Evolutionary conservation across 2,888 invertebrate genomes (phyloP).

Genomic region (Troilus luridus): DNA sequence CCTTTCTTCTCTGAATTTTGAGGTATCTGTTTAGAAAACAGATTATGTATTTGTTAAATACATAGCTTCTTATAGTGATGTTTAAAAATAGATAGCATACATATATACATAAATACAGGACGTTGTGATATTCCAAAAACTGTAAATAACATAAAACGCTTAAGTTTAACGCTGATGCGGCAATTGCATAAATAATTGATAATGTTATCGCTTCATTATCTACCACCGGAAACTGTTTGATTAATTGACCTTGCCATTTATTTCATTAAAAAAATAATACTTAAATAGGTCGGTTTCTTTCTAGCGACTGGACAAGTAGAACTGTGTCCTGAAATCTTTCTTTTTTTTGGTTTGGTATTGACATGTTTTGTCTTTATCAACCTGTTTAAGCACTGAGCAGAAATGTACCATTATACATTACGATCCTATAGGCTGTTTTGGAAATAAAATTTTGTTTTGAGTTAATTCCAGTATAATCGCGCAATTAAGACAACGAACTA

Average conservation of each 20-base stretch:
- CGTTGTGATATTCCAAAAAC: neutral
- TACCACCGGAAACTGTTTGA: neutral
- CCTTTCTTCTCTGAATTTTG: neutral
- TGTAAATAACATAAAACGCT: neutral
- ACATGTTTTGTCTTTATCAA: no score
- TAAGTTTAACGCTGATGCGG: neutral
- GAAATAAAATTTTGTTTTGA: neutral
- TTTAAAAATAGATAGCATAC: no score
- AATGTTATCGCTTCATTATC: conserved; percentile 19
- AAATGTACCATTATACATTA: neutral
- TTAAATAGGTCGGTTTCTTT: neutral
- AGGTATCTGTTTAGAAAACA: no score
- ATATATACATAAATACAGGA: no score
- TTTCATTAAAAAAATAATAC: neutral
- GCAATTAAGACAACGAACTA: neutral
- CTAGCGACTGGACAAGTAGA: neutral
- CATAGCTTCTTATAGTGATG: no score
- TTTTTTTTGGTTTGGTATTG: no score
- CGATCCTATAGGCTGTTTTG: neutral
- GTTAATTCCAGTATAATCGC: neutral
- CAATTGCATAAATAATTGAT: conserved; percentile 22
- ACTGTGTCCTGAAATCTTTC: neutral
- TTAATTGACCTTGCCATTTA: neutral
- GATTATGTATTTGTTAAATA: no score
- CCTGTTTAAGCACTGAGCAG: no score